phyloP scores from a whole-genome alignment of 2,113 vertebrate species.

The Pardalotus punctatus region DNA sequence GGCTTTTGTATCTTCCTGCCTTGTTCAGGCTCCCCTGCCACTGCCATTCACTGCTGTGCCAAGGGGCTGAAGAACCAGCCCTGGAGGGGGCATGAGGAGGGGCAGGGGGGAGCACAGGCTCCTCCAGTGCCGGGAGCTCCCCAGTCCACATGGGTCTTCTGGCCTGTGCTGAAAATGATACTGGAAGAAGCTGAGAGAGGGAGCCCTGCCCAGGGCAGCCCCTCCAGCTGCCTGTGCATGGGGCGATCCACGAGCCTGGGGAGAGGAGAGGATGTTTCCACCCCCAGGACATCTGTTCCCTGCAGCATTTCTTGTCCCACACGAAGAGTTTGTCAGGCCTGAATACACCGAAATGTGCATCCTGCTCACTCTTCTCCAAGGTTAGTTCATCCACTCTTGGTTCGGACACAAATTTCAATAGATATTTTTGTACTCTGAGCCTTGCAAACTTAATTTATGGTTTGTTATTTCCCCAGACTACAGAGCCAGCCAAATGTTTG shows the following conservation, averaged over 20 bases:
- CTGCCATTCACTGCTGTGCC: not conserved
- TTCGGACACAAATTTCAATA: not conserved
- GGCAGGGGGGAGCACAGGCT: not conserved
- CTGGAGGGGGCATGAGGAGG: not conserved
- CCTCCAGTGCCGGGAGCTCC: not conserved
- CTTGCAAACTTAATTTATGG: not conserved
- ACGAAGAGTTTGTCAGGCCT: not conserved
- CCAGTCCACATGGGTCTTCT: fast-evolving
- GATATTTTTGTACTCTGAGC: not conserved
- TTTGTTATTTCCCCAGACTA: not conserved
- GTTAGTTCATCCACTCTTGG: not conserved
- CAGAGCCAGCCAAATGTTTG: not conserved
- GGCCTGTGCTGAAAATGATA: not conserved
- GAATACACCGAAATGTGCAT: not conserved
- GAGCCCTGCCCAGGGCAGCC: not conserved
- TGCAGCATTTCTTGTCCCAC: not conserved
- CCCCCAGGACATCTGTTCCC: not conserved
- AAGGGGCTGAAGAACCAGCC: not conserved
- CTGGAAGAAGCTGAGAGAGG: not conserved
- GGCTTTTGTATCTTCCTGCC: not conserved
- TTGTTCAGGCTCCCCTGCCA: not conserved
- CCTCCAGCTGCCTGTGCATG: not conserved
- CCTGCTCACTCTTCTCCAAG: not conserved
- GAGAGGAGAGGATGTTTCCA: not conserved
- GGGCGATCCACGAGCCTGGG: not conserved